phyloP scores from a whole-genome alignment of 2,113 vertebrate species.

The Calidris pygmaea region DNA sequence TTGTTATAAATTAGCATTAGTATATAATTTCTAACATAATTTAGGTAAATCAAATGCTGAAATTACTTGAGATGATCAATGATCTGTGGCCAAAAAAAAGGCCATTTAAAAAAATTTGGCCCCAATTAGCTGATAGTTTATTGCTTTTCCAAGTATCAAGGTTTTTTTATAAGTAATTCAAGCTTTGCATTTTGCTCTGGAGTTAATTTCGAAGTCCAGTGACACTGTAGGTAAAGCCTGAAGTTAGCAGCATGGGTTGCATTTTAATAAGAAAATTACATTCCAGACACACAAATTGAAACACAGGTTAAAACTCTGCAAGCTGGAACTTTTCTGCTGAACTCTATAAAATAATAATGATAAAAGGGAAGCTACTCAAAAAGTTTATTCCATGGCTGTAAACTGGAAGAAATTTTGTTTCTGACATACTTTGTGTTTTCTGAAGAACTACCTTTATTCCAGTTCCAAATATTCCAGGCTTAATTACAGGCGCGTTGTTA shows the following conservation, averaged over 20 bases:
- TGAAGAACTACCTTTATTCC: neutral
- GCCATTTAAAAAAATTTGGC: neutral
- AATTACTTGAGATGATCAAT: neutral
- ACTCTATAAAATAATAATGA: neutral
- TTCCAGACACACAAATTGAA: neutral
- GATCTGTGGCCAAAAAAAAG: neutral
- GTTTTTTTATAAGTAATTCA: neutral
- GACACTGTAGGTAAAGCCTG: neutral
- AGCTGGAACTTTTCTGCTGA: neutral
- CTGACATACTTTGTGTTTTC: neutral
- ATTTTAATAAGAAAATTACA: neutral
- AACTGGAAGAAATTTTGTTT: neutral
- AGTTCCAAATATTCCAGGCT: neutral
- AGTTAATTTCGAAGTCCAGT: neutral
- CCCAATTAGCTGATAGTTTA: neutral
- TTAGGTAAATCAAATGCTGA: neutral
- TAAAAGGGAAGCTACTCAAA: neutral
- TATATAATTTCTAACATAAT: neutral
- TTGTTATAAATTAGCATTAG: neutral
- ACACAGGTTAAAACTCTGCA: neutral
- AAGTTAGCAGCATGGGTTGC: neutral
- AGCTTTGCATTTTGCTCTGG: neutral
- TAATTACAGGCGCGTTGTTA: neutral
- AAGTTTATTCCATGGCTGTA: neutral
- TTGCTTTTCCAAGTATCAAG: neutral